Conservation (phyloP, 2,113 vertebrate species). For the Taurulus bubalis region DNA sequence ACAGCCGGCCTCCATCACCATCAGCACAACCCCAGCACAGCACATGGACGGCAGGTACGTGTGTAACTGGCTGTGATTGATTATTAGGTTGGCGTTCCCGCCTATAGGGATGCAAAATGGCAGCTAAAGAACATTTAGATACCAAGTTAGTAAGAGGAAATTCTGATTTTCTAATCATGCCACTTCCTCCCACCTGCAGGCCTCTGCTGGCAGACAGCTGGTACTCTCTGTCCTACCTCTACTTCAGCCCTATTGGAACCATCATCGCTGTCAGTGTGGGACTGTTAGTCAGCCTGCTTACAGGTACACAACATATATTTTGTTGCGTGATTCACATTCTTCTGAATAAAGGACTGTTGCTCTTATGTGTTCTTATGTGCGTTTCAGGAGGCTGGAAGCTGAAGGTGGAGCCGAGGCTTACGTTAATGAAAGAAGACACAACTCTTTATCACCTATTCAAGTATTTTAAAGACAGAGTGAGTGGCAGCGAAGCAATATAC, state of each 20-base stretch:
- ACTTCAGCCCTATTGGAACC: constrained; percentile 89
- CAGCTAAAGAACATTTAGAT: not conserved
- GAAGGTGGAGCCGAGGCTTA: constrained; percentile 71
- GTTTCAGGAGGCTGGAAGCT: constrained; percentile 75
- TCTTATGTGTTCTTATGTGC: not conserved
- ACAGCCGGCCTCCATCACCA: constrained; percentile 5
- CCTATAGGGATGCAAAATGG: not conserved
- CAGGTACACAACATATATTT: constrained; percentile 80
- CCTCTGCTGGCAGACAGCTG: constrained; percentile 81
- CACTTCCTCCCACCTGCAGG: constrained; percentile 67
- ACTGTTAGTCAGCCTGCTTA: constrained; percentile 83
- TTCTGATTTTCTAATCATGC: not conserved
- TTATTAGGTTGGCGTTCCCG: not conserved
- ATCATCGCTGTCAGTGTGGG: constrained; percentile 83
- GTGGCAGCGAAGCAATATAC: not conserved
- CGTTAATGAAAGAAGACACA: constrained; percentile 79
- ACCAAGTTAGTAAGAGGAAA: not conserved
- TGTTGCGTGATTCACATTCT: not conserved
- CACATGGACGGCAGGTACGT: constrained; percentile 44
- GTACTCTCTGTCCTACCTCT: constrained; percentile 93
- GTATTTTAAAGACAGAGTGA: constrained; percentile 72
- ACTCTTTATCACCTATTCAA: constrained; percentile 71
- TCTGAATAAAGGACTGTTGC: not conserved
- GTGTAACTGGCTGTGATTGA: not conserved
- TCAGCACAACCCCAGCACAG: not conserved